phyloP scores from a whole-genome alignment of 1,140 invertebrate species.

The Meloidogyne hapla region DNA sequence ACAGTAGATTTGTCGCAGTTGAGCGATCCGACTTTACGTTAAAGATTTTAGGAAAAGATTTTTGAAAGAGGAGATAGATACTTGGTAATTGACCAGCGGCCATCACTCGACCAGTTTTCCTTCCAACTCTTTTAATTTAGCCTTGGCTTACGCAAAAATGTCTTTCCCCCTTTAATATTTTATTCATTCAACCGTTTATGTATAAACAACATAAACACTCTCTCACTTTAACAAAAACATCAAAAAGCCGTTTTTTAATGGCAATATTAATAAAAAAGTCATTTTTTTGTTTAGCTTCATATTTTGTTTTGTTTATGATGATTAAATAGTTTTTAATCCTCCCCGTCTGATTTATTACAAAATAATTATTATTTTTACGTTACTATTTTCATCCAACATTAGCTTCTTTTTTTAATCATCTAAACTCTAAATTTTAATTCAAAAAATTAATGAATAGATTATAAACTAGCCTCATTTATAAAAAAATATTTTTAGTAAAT shows the following conservation, averaged over 20 bases:
- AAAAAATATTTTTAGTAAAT: too few species aligned
- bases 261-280: too few species aligned
- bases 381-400: too few species aligned
- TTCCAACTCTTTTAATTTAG: neutral
- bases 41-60: neutral
- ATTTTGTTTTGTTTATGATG: too few species aligned
- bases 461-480: too few species aligned
- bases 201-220: neutral
- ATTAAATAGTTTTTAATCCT: too few species aligned
- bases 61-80: neutral
- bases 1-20: neutral
- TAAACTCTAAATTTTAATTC: too few species aligned
- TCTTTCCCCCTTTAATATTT: neutral
- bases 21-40: neutral
- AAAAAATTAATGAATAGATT: too few species aligned
- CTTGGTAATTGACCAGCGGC: neutral
- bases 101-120: neutral
- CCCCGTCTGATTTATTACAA: too few species aligned
- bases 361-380: too few species aligned
- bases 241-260: neutral
- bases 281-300: too few species aligned
- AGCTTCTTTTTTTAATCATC: too few species aligned
- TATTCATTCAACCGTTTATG: neutral
- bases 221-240: neutral
- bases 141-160: constrained; percentile 2